Conservation (phyloP, 2,888 invertebrate species). For the Stenoptilia bipunctidactyla region DNA sequence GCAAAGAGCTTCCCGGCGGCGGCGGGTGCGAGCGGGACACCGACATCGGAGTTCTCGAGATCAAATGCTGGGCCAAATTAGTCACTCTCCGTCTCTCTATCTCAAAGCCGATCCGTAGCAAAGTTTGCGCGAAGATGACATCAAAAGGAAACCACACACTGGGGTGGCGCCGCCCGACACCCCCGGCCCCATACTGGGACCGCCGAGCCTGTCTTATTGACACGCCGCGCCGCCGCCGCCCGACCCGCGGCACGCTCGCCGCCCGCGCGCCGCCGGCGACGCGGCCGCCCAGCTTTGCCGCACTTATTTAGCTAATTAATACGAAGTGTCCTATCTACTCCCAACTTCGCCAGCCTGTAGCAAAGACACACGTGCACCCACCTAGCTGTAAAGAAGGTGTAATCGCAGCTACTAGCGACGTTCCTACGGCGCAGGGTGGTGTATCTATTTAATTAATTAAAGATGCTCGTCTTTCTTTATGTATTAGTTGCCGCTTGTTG, state of each 20-base stretch:
- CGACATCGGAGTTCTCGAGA: slow-evolving; percentile 60
- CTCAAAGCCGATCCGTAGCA: slow-evolving; percentile 73
- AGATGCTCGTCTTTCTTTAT: not conserved
- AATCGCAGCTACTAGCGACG: slow-evolving; percentile 38
- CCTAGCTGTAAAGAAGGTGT: slow-evolving; percentile 50
- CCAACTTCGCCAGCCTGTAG: slow-evolving; percentile 35
- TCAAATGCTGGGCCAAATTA: slow-evolving; percentile 72
- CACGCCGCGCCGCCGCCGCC: slow-evolving; percentile 46
- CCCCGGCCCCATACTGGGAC: slow-evolving; percentile 59
- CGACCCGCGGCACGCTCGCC: slow-evolving; percentile 38
- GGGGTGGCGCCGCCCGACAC: slow-evolving; percentile 48
- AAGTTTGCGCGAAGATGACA: slow-evolving; percentile 73
- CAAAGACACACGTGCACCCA: slow-evolving; percentile 46
- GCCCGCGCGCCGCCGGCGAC: not conserved
- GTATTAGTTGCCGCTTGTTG: no score
- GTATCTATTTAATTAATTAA: slow-evolving; percentile 29
- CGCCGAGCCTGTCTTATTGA: slow-evolving; percentile 69
- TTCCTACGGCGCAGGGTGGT: not conserved
- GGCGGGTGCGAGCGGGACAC: slow-evolving; percentile 49
- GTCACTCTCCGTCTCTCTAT: slow-evolving; percentile 72
- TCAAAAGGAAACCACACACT: slow-evolving; percentile 72
- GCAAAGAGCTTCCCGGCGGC: slow-evolving; percentile 67
- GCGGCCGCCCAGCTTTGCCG: slow-evolving; percentile 26
- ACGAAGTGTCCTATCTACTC: slow-evolving; percentile 66
- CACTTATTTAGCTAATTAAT: slow-evolving; percentile 71